Percentiles rank a stretch among this genome's conserved stretches.
phyloP scores from a whole-genome alignment of 1,140 invertebrate species.

The Neodiprion virginianus region DNA sequence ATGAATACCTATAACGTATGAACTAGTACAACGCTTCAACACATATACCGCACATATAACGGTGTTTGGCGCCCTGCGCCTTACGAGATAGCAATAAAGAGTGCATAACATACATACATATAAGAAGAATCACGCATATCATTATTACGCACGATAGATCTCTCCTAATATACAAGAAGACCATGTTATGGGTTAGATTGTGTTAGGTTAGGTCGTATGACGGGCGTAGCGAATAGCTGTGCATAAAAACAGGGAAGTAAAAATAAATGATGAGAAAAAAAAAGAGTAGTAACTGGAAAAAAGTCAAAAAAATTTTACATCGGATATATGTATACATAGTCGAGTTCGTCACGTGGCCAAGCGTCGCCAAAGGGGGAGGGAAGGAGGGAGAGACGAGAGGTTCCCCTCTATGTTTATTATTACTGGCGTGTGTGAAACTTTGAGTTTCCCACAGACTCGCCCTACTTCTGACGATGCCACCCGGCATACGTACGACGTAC shows the following conservation, averaged over 20 bases:
- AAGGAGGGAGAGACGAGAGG: background rate
- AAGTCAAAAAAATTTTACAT: background rate
- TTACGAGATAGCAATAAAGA: background rate
- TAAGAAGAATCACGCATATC: no score
- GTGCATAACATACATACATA: no score
- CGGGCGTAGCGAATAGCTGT: background rate
- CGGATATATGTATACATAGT: background rate
- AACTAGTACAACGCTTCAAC: no score
- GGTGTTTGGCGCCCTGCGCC: background rate
- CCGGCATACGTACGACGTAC: constrained; percentile 14
- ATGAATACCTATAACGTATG: no score
- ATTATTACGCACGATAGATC: no score
- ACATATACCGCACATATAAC: no score
- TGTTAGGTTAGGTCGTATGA: background rate
- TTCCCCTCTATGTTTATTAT: constrained; percentile 32
- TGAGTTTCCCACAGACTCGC: constrained; percentile 39
- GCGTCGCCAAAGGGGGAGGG: background rate
- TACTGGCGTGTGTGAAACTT: constrained; percentile 35
- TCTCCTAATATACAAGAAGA: no score
- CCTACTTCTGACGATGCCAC: constrained; percentile 2
- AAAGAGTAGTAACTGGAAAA: background rate
- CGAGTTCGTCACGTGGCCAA: background rate
- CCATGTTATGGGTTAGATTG: no score
- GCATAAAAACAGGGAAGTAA: background rate
- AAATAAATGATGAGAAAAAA: background rate